Conservation (phyloP, 2,797 vertebrate species). For the Pseudomugil gertrudae region DNA sequence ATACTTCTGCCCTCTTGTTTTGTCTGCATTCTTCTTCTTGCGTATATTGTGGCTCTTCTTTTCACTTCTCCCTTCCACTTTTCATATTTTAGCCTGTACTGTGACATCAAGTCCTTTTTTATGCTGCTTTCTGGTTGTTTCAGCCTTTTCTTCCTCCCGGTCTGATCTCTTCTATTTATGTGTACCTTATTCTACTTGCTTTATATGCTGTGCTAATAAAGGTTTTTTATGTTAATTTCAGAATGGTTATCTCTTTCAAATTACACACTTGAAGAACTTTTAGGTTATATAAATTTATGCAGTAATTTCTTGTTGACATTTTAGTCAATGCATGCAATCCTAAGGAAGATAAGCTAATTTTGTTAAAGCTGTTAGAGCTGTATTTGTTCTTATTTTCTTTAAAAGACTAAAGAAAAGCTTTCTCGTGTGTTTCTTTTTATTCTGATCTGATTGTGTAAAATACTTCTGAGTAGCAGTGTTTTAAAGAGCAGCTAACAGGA, state of each 20-base stretch:
- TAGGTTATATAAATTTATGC: neutral
- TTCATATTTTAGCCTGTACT: neutral
- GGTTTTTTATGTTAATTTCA: neutral
- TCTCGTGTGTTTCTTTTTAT: neutral
- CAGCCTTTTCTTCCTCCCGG: neutral
- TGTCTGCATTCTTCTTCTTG: constrained; percentile 26
- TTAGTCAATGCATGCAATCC: neutral
- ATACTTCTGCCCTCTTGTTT: constrained; percentile 23
- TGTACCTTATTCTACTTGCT: constrained; percentile 3
- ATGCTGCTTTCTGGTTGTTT: neutral
- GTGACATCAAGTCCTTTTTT: neutral
- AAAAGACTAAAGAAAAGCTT: no score
- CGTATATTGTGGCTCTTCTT: neutral
- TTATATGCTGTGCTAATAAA: neutral
- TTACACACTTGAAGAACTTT: neutral
- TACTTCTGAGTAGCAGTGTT: neutral
- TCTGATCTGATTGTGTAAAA: neutral
- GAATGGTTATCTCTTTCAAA: neutral
- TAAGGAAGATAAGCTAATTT: no score
- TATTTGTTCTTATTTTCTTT: no score
- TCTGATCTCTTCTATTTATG: neutral
- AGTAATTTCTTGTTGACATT: neutral
- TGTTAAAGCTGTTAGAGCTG: no score
- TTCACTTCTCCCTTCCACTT: neutral
- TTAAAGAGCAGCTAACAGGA: no score